Conservation (phyloP, 2,113 vertebrate species). For the Cervus canadensis region DNA sequence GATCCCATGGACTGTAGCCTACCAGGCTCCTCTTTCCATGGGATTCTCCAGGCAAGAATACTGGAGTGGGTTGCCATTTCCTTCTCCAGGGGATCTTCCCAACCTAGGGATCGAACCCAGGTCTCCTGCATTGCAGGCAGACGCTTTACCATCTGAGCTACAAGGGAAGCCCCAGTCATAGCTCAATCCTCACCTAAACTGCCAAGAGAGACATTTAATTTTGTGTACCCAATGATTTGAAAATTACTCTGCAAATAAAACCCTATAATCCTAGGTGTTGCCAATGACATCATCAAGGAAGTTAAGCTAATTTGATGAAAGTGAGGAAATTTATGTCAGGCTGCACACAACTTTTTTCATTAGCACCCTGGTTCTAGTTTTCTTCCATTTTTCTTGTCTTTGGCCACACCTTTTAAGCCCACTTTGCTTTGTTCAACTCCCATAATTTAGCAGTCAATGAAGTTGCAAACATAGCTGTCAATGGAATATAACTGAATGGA, state of each 20-base stretch:
- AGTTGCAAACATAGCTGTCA: not conserved
- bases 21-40: too few species aligned
- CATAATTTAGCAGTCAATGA: not conserved
- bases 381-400: not conserved
- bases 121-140: too few species aligned
- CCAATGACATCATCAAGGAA: not conserved
- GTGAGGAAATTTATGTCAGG: not conserved
- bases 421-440: not conserved
- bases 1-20: too few species aligned
- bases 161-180: not conserved
- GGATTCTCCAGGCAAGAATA: too few species aligned
- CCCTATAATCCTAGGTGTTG: not conserved
- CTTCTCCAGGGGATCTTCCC: too few species aligned
- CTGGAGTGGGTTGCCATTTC: too few species aligned
- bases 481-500: not conserved
- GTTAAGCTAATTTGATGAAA: not conserved
- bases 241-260: not conserved
- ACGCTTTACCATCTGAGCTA: too few species aligned
- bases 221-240: not conserved
- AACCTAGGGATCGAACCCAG: too few species aligned
- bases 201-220: not conserved
- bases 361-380: not conserved
- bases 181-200: not conserved
- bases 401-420: not conserved
- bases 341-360: not conserved